Percentiles rank a stretch among this genome's conserved stretches.
Evolutionary conservation across 2,888 invertebrate genomes (phyloP).

Genomic region (Rhogogaster chlorosoma): DNA sequence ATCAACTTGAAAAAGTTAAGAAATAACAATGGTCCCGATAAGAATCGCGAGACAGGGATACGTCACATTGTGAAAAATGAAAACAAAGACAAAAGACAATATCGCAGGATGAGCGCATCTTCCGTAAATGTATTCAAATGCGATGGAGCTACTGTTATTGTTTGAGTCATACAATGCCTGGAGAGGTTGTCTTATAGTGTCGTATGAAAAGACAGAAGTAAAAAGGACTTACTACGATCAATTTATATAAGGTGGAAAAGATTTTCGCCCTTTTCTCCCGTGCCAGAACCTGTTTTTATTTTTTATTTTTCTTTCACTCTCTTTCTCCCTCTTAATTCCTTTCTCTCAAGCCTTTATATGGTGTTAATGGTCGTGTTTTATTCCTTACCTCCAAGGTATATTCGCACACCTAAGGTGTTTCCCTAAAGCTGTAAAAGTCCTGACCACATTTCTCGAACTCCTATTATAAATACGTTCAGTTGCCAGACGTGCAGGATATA

Average conservation of each 20-base stretch:
- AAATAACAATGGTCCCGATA: neutral
- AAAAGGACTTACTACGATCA: constrained; percentile 28
- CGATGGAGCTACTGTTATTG: neutral
- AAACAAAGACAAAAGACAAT: neutral
- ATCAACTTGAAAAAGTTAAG: neutral
- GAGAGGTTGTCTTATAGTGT: neutral
- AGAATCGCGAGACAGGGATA: constrained; percentile 3
- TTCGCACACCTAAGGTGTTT: neutral
- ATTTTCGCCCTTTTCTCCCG: constrained; percentile 9
- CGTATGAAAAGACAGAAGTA: neutral
- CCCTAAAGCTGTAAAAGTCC: neutral
- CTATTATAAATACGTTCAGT: neutral
- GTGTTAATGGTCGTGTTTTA: constrained; percentile 30
- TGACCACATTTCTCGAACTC: neutral
- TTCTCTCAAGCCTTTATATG: constrained; percentile 6
- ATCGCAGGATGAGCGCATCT: constrained; percentile 24
- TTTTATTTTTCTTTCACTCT: neutral
- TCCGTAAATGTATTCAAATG: constrained; percentile 28
- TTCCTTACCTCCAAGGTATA: neutral
- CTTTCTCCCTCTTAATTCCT: neutral
- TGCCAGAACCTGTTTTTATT: neutral
- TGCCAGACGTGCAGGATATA: neutral
- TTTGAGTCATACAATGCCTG: constrained; percentile 20
- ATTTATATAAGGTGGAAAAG: constrained; percentile 4
- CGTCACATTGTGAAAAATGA: neutral